Evolutionary conservation across 2,113 vertebrate genomes (phyloP), one percentile per base, ranked within the genome.

Genomic region (Oreotrochilus melanogaster): DNA sequence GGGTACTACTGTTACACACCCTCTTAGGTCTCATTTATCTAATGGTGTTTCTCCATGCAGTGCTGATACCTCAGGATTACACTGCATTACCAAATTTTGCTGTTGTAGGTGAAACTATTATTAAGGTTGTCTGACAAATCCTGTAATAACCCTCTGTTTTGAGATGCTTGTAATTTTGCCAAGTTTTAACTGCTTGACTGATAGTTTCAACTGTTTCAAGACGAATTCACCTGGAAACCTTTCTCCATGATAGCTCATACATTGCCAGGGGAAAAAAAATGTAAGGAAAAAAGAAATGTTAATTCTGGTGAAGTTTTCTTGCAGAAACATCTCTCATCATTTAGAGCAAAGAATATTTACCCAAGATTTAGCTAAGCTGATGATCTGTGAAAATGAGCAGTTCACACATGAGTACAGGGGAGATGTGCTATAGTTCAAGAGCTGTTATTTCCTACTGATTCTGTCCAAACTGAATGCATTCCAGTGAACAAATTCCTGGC

Each of bases 381-480:
- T 96, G 94, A 97, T 91, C 96, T 96, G 96, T 97, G 94, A 96
- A 96, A 96, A 97, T 56, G 95, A 96, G 96, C 91, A 94, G 94
- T 97, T 97, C 91, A 97, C 96, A 96, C 96, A 88, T 94, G 94
- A 96, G 95, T 95, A 95, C 83, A 95, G 91, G 86, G 88, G 76
- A 96, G 88, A 96, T 86, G 92, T 90, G 92, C 82, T 94, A 19
- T 90, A 96, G 96, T 86, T 96, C 95, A 97, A 96, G 95, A 96
- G 76, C 95, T 97, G 94, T 93, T 96, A 96, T 92, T 96, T 95
- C 94, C 95, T 86, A 96, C 96, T 78, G 83, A 94, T 96, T 86
- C 95, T 91, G 94, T 94, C 96, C 94, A 97, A 96, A 96, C 92
- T 83, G 88, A 96, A 92, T 57, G 79, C 94, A 92, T 96, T 96